Base-by-base conservation (phyloP, 2,113 vertebrate genomes). In the Lamprotornis superbus region DNA sequence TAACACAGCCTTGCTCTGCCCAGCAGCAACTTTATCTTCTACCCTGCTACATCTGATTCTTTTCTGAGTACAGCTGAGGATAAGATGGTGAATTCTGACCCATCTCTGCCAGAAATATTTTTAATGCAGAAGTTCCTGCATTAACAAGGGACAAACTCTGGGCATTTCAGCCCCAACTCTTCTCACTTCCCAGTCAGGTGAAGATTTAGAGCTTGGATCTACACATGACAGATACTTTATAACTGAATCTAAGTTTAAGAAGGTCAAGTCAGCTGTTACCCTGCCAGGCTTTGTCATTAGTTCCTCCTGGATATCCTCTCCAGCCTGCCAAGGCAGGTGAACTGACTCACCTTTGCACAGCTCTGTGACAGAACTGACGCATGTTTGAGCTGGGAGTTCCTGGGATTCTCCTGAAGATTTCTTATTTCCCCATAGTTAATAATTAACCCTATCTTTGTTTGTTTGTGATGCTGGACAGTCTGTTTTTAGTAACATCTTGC, bases 291-390 rank as follows among this genome's bases (percentile, higher is more conserved):
- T 15, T 85, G 89, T 69, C 91, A 59, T 39, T 39, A 93, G 80
- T 65, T 94, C 83, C 88, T 96, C 90, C 90, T 96, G 86, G 80
- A 94, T 89, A 96, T 94, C 83, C 93, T 85, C 92, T 50, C 44
- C 23, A 68, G 68, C 28, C 81, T 33, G 95, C 92, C 95, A 90
- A 94, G 86, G 73, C n/a, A 81, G 35, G 21, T 42, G 73, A 81
- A 68, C 77, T 84, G 92, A 93, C 79, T 95, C 90, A 83, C 88
- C 88, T 52, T 40, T 31, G 1, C n/a, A 5, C 42, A 83, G 85
- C 0, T 59, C 70, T 21, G 47, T 22, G 60, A 63, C 47, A 69
- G 42, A 47, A 30, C 87, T 52, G 87, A 90, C 21, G 3, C 56
- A 31, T 2, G 53, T 37, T 50, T 73, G 18, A 53, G 64, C 83